Evolutionary conservation across 1,140 invertebrate species (phyloP), one percentile per base, ranked within the genome.

Genomic region (Battus philenor): DNA sequence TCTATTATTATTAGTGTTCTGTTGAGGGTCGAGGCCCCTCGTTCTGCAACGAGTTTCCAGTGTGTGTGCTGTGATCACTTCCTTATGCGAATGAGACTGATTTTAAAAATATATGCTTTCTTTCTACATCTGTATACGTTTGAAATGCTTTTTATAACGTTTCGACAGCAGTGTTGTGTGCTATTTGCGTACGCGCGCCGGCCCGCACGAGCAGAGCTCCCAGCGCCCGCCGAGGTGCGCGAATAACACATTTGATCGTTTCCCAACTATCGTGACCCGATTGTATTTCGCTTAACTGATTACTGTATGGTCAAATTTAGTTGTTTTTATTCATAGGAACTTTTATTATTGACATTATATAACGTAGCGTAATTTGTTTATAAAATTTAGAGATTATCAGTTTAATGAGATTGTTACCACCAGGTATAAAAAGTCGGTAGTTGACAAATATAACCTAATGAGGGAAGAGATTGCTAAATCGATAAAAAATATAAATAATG

Each of bases 61-160:
- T 84, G 78, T 76, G 80, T 75, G 73, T 81, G 77, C 81, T 85
- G 81, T 82, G 81, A 85, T 85, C 73, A 82, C 74, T 82, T 84
- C 81, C 81, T 85, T 85, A 85, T 85, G 81, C 78, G 78, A 85
- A 82, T 82, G 81, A 85, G 81, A 85, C 81, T 85, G 81, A 85
- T 82, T 85, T 58, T 85, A 79, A 73, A 72, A 2, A 16, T 17
- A 57, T 68, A 74, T 11, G 10, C 2, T 5, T 30, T 9, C n/a
- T 71, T 70, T 65, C 71, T 67, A 80, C 74, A 67, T 50, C 55
- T 79, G 72, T 70, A 69, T 78, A 71, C 54, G 57, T 69, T 73
- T 70, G 62, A 71, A 59, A 66, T 55, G 65, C 62, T 65, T 64
- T n/a, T 58, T 56, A 41, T 53, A 52, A 47, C 50, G 15, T 41